Base-by-base conservation (phyloP, 2,888 invertebrate species). In the Erebia epiphron region DNA sequence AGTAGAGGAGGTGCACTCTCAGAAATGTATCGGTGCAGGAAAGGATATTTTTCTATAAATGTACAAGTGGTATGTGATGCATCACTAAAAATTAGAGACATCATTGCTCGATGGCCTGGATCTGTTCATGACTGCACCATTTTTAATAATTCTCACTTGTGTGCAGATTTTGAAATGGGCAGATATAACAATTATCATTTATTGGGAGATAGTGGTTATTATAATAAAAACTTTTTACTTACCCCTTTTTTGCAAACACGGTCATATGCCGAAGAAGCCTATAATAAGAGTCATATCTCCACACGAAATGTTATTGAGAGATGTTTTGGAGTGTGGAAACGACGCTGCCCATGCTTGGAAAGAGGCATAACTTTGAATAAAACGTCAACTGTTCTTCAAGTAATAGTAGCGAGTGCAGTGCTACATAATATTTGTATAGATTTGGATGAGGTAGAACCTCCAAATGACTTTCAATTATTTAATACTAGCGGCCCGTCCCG, bases 191-290 rank as follows among this genome's bases (percentile, higher is more conserved):
- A 2, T 2, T 61, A 65, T 16, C 26, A 41, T 62, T 50, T 72
- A 62, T 57, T 72, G 26, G 69, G 69, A 18, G 69, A 72, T 46
- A 72, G 72, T 63, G 67, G 69, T 41, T 72, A 69, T 68, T 54
- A 49, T 43, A 54, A 62, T 57, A 57, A 60, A 57, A 67, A 56
- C n/a, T 68, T 52, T 60, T 43, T 71, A 16, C 41, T 71, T 2
- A 60, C 60, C 10, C 71, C 68, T 7, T 67, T 71, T 64, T 41
- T 64, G n/a, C 54, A 56, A 18, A 43, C 57, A 18, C 14, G 16
- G 9, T 57, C 68, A 68, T 16, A n/a, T 41, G 16, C 57, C n/a
- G 26, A 70, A 46, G 63, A 63, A 49, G 57, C 56, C 35, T 70
- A 67, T 62, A 70, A 70, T 56, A 62, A 60, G 66, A 61, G 65